These are phyloP conservation scores for Rafetus swinhoei DNA, from an alignment of 2,113 vertebrate genomes.

Conservation along the genomic window DNA sequence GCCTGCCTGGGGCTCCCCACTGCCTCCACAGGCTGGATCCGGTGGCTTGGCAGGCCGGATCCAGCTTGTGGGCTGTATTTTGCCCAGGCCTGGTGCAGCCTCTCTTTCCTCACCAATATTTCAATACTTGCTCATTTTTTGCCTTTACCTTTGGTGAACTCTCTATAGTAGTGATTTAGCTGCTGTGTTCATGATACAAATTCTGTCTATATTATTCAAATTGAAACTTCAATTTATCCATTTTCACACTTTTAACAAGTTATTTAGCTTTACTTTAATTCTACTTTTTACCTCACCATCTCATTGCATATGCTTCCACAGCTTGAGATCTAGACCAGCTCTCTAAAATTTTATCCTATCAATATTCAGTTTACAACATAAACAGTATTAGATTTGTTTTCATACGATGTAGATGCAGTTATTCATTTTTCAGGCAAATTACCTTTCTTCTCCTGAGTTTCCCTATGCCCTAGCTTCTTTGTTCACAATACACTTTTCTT, in stretches of 20 bases:
- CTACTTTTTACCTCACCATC: background rate
- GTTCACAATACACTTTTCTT: background rate
- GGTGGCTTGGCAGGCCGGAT: no score
- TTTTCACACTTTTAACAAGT: background rate
- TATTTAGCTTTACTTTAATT: background rate
- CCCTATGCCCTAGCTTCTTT: background rate
- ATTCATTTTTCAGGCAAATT: background rate
- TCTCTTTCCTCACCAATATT: background rate
- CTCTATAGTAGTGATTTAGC: background rate
- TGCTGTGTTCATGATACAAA: background rate
- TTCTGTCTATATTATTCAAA: fast-evolving
- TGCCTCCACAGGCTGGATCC: no score
- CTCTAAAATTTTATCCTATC: background rate
- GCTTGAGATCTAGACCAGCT: background rate
- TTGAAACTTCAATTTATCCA: background rate
- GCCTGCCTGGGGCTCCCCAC: no score
- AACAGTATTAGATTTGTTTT: background rate
- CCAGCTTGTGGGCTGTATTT: no score
- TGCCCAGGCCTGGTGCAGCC: no score
- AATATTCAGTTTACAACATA: background rate
- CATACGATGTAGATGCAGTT: background rate
- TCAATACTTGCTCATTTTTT: fast-evolving
- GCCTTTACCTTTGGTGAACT: background rate
- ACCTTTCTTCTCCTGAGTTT: background rate
- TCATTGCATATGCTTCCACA: background rate